Evolutionary conservation across 2,888 invertebrate genomes (phyloP), one percentile per base, ranked within the genome.

Genomic region (Calephelis perditalis): DNA sequence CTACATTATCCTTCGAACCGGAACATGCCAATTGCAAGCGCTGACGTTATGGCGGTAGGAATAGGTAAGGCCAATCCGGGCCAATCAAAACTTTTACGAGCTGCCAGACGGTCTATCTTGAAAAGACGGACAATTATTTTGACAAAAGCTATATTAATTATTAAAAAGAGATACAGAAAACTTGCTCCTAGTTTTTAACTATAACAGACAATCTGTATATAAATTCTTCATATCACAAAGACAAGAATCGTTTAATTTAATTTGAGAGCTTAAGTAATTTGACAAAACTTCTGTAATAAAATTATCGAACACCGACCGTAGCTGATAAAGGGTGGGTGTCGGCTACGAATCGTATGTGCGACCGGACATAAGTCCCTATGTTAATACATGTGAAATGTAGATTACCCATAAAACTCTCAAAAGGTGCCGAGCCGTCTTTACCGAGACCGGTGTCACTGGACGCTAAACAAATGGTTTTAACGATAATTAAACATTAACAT

Each of bases 251-350:
- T 86, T 88, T 87, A 86, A 88, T 86, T 88, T 84, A 84, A 88
- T 85, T 85, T 79, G 80, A 85, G 84, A 86, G 78, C 78, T 78
- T 76, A 76, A 82, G 86, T 84, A 85, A 87, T 86, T 84, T 82
- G 82, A 89, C 88, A 88, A 88, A 89, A 86, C 88, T 86, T 85
- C 78, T 83, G 86, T 88, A 86, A 82, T 87, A 87, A 89, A 89
- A 87, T 87, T 86, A 88, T 88, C 89, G 85, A 85, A 83, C 81
- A 80, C 79, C 83, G 86, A 84, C 85, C 85, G 82, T 73, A 69
- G 62, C 73, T 77, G 86, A 87, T 88, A 88, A 83, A 67, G 75
- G 75, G 84, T 81, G 79, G 76, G 80, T 71, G 78, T 73, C 73
- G 75, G 73, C 62, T 66, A 71, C 72, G 70, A 69, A 72, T 68